These are phyloP conservation scores for Melanotaenia parkinsoni DNA, from an alignment of 2,797 vertebrate genomes.

Conservation along the genomic window DNA sequence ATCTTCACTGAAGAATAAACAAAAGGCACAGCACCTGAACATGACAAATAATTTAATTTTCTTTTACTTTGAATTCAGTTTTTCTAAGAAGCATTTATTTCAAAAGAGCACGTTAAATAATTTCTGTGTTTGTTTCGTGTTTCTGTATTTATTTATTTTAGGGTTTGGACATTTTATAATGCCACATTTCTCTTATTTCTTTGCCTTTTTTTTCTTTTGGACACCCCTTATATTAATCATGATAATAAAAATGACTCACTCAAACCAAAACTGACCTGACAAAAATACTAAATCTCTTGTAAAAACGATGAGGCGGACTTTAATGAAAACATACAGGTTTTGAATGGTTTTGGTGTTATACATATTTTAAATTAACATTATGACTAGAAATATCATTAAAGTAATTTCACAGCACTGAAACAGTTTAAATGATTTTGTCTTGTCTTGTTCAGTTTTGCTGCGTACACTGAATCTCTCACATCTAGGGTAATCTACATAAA, in stretches of 20 bases:
- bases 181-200: background rate
- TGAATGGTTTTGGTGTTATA: too few species aligned
- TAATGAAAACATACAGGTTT: background rate
- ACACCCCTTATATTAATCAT: too few species aligned
- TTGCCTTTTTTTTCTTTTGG: background rate
- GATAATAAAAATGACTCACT: too few species aligned
- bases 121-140: too few species aligned
- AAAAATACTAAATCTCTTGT: background rate
- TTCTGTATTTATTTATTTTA: background rate
- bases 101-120: too few species aligned
- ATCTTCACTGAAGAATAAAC: background rate
- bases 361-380: too few species aligned
- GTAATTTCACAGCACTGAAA: background rate
- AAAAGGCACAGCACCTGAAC: background rate
- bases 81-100: too few species aligned
- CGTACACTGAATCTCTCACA: too few species aligned
- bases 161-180: background rate
- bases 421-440: too few species aligned
- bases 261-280: background rate
- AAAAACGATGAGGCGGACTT: background rate
- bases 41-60: background rate
- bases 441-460: too few species aligned
- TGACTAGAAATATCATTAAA: too few species aligned
- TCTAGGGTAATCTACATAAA: too few species aligned
- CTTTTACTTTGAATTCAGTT: background rate